phyloP scores from a whole-genome alignment of 2,113 vertebrate genomes.

The Sarotherodon lohbergeri region DNA sequence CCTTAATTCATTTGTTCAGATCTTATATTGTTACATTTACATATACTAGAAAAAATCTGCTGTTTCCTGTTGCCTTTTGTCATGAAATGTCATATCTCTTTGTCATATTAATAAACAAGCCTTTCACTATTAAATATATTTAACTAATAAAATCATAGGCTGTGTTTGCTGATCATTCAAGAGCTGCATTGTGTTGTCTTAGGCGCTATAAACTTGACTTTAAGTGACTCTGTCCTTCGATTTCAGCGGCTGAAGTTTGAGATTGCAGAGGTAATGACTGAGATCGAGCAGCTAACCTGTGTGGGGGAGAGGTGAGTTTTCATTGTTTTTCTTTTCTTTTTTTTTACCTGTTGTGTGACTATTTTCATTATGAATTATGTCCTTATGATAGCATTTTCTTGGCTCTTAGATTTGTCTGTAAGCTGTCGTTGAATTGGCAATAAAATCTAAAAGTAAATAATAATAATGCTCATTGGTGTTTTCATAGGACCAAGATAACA shows the following conservation, averaged over 20 bases:
- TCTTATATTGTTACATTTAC: not conserved
- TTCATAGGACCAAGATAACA: not conserved
- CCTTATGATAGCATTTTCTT: not conserved
- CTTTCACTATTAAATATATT: not conserved
- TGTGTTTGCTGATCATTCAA: not conserved
- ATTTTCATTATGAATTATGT: not conserved
- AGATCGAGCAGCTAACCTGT: slow-evolving; percentile 94
- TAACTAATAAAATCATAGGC: not conserved
- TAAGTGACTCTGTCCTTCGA: not conserved
- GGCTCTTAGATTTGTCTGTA: not conserved
- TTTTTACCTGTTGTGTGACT: not conserved
- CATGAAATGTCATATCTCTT: not conserved
- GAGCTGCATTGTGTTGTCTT: not conserved
- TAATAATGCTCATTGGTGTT: not conserved
- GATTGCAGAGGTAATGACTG: slow-evolving; percentile 97
- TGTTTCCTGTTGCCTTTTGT: not conserved
- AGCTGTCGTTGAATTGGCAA: not conserved
- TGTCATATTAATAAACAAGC: not conserved
- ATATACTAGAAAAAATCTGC: not conserved
- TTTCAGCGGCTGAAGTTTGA: slow-evolving; percentile 93
- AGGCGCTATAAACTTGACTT: not conserved
- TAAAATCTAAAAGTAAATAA: not conserved
- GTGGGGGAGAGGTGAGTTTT: slow-evolving; percentile 88
- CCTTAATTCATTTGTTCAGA: not conserved
- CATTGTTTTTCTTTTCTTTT: not conserved